Base-by-base conservation (phyloP, 2,888 invertebrate genomes). In the Macrophya annulata region DNA sequence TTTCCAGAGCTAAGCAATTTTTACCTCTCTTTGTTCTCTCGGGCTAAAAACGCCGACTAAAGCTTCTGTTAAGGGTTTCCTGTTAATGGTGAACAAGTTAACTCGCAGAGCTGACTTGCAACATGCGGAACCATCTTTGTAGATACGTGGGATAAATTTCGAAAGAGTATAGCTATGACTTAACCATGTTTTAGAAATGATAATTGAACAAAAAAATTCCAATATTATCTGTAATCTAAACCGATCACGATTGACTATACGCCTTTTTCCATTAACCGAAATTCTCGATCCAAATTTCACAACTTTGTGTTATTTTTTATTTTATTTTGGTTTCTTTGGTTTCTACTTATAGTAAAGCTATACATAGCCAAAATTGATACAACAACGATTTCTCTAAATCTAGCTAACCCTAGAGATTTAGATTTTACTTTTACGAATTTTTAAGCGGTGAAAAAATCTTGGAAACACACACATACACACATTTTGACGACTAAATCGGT, bases 91-190 rank as follows among this genome's bases (percentile, higher is more conserved):
- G 17, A 77, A 77, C 51, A 37, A 77, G 43, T 74, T 74, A 48
- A 21, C 45, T 48, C 45, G 8, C n/a, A n/a, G n/a, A 77, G 62
- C 81, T 62, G 62, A 81, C 81, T 81, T n/a, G 81, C 21, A 59
- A 62, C 81, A 6, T 62, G 43, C 31, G 8, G 8, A 21, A 4
- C 1, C 12, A 25, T 12, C 0, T 37, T 62, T 62, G 12, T 62
- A 48, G 48, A 10, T 74, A 59, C 79, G 59, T 55, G 55, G 55
- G n/a, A 55, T 79, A 40, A 59, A 79, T 79, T 79, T 59, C 10
- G 51, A 48, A 17, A 15, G 1, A 5, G n/a, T n/a, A 72, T 10
- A 21, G 45, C 45, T 74, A 15, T 4, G 31, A 17, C 40, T 31
- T 40, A 8, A 37, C 71, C 37, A 15, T 15, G 17, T 12, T n/a